phyloP scores from a whole-genome alignment of 2,113 vertebrate genomes.

The Lophura nycthemera region DNA sequence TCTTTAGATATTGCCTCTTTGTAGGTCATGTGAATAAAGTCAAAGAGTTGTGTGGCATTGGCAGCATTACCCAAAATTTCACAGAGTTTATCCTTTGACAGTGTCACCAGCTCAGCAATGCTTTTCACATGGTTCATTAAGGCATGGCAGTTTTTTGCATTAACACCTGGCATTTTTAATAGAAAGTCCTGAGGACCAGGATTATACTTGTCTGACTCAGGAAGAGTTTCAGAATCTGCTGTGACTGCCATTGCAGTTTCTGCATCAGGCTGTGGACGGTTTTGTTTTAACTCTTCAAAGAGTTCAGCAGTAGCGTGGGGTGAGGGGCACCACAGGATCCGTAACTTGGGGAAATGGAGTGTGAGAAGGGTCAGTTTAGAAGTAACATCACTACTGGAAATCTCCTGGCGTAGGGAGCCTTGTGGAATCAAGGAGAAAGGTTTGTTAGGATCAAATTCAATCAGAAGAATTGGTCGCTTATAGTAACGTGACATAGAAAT shows the following conservation, averaged over 20 bases:
- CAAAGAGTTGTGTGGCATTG: constrained; percentile 85
- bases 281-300: constrained; percentile 91
- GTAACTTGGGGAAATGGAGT: constrained; percentile 92
- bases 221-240: constrained; percentile 86
- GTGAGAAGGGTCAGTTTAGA: constrained; percentile 94
- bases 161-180: constrained; percentile 93
- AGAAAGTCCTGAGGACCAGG: constrained; percentile 94
- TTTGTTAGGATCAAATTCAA: constrained; percentile 93
- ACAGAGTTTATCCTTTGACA: constrained; percentile 84
- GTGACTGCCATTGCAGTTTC: constrained; percentile 85
- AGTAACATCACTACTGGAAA: constrained; percentile 88
- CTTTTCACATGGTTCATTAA: constrained; percentile 84
- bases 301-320: constrained; percentile 90
- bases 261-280: constrained; percentile 83
- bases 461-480: constrained; percentile 88
- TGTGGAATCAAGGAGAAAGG: constrained; percentile 88
- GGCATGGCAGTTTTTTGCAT: constrained; percentile 86
- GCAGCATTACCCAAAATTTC: constrained; percentile 81
- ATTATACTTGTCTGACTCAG: constrained; percentile 88
- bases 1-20: constrained; percentile 62
- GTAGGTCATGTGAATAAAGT: constrained; percentile 89
- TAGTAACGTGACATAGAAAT: constrained; percentile 94
- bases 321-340: constrained; percentile 95
- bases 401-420: constrained; percentile 87
- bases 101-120: constrained; percentile 85